Conservation (phyloP, 2,113 vertebrate genomes). For the Seriola quinqueradiata region DNA sequence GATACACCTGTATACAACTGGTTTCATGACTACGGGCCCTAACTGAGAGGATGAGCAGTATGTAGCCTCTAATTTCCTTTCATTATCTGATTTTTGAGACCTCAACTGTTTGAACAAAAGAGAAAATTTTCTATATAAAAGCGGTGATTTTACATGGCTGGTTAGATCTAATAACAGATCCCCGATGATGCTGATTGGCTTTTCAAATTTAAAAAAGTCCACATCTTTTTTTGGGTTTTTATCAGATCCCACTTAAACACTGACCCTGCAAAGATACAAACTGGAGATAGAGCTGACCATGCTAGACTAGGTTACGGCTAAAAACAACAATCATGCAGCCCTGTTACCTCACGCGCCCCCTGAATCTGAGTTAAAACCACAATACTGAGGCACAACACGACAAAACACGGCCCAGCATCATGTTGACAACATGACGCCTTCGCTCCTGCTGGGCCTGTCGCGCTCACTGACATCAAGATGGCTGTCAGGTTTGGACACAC, state of each 20-base stretch:
- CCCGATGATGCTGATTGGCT: not conserved
- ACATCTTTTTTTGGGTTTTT: not conserved
- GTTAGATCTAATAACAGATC: not conserved
- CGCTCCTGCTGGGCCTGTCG: slow-evolving; percentile 69
- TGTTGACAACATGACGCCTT: slow-evolving; percentile 66
- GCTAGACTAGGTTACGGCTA: not conserved
- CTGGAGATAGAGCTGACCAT: not conserved
- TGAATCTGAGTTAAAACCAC: slow-evolving; percentile 35
- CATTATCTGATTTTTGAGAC: not conserved
- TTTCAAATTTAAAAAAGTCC: not conserved
- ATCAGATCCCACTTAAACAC: not conserved
- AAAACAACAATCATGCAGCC: not conserved
- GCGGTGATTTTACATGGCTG: not conserved
- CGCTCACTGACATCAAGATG: slow-evolving; percentile 70
- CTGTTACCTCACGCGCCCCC: not conserved
- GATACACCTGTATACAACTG: slow-evolving; percentile 1
- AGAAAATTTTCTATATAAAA: not conserved
- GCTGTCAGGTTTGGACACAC: slow-evolving; percentile 77
- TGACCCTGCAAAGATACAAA: slow-evolving; percentile 4
- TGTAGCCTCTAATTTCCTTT: slow-evolving; percentile 20
- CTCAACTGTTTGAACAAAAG: not conserved
- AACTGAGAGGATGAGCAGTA: not conserved
- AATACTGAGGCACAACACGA: slow-evolving; percentile 29
- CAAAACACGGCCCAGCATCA: slow-evolving; percentile 48
- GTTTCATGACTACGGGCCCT: not conserved